These are phyloP conservation scores for Mesoclemmys tuberculata DNA, from an alignment of 2,113 vertebrate genomes.

Conservation along the genomic window DNA sequence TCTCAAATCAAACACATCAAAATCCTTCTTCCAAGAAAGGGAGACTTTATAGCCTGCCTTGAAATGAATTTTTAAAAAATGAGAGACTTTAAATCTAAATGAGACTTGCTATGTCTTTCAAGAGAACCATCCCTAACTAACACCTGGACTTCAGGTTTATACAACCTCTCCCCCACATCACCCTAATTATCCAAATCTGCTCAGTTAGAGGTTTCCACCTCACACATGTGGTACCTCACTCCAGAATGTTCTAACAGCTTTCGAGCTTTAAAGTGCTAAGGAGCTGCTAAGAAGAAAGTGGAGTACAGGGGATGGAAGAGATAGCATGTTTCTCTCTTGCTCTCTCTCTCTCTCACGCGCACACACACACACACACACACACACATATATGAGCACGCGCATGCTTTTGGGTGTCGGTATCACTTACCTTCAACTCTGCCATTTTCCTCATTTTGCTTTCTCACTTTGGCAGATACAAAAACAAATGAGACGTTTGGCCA, in stretches of 20 bases:
- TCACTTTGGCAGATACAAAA: constrained; percentile 8
- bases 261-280: not conserved
- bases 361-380: too few species aligned
- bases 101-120: not conserved
- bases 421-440: constrained; percentile 89
- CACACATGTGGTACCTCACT: not conserved
- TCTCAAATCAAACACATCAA: not conserved
- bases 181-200: not conserved
- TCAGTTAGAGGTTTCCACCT: not conserved
- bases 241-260: not conserved
- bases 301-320: not conserved
- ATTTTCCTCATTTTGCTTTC: constrained; percentile 67
- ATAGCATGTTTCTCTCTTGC: not conserved
- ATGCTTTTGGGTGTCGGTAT: fast-evolving
- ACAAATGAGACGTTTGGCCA: not conserved
- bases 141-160: not conserved
- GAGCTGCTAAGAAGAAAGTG: not conserved
- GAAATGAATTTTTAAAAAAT: not conserved
- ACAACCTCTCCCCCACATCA: not conserved
- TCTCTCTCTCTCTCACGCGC: too few species aligned
- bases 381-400: too few species aligned
- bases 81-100: not conserved
- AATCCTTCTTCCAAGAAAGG: not conserved
- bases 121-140: not conserved
- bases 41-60: not conserved